A percentile compares a stretch with the other conserved stretches of the same genome.
Conservation (phyloP, 2,888 invertebrate genomes). For the Pyrrhia umbra region DNA sequence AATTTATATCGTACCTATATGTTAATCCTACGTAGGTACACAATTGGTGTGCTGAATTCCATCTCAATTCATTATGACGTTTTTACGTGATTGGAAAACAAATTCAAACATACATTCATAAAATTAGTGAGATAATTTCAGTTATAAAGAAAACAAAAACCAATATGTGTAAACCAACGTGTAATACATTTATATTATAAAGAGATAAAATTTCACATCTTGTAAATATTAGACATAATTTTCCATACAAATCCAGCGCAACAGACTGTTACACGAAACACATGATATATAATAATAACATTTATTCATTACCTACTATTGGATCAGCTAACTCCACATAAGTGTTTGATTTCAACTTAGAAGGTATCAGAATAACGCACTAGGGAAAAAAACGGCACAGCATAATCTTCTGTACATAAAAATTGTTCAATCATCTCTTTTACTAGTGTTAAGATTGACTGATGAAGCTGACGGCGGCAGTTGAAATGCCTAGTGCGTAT, state of each 20-base stretch:
- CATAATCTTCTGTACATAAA: not conserved
- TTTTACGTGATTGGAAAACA: too few relatives aligned
- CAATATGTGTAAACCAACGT: conserved; percentile 81
- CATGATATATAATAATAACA: conserved; percentile 71
- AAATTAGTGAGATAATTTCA: not conserved
- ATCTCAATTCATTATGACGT: not conserved
- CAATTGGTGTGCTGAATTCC: too few relatives aligned
- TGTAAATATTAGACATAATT: conserved; percentile 86
- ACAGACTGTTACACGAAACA: conserved; percentile 78
- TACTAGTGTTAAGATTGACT: not conserved
- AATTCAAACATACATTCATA: too few relatives aligned
- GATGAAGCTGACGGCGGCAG: not conserved
- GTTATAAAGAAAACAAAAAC: conserved; percentile 63
- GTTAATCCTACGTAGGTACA: too few relatives aligned
- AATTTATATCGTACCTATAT: too few relatives aligned
- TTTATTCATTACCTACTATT: conserved; percentile 67
- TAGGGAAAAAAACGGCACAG: not conserved
- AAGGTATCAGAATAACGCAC: conserved; percentile 20
- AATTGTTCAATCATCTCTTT: not conserved
- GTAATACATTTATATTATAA: conserved; percentile 89
- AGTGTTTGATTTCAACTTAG: conserved; percentile 35
- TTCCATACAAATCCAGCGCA: conserved; percentile 80
- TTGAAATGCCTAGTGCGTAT: conserved; percentile 13
- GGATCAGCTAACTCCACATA: conserved; percentile 59
- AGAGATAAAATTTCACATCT: conserved; percentile 89